Evolutionary conservation across 2,113 vertebrate genomes (phyloP).

Genomic region (Megatriorchis doriae): DNA sequence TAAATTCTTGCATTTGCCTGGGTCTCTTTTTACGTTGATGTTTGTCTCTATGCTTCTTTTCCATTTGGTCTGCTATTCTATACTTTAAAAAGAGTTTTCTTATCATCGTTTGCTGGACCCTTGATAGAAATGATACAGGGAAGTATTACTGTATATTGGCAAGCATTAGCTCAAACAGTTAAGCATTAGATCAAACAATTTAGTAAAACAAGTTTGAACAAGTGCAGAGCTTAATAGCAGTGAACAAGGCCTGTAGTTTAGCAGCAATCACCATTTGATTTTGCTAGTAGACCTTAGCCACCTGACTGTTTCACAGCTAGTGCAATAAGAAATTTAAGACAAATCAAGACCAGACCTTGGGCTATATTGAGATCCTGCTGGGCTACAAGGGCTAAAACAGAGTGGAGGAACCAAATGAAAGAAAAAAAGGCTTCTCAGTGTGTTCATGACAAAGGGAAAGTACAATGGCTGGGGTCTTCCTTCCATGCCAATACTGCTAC

Average conservation of each 20-base stretch:
- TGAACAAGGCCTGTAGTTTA: not conserved
- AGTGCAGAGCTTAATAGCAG: not conserved
- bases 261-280: not conserved
- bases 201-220: not conserved
- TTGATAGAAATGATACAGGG: not conserved
- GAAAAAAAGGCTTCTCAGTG: not conserved
- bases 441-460: not conserved
- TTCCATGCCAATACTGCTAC: not conserved
- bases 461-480: not conserved
- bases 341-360: not conserved
- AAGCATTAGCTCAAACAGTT: not conserved
- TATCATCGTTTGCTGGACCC: not conserved
- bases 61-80: not conserved
- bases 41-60: not conserved
- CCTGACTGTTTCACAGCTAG: not conserved
- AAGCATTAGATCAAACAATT: not conserved
- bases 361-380: not conserved
- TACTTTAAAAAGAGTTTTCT: not conserved
- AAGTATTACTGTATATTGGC: not conserved
- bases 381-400: not conserved
- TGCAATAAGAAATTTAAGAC: not conserved
- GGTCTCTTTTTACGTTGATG: fast-evolving
- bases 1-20: not conserved
- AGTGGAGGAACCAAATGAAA: not conserved
- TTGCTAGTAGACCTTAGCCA: not conserved